Conservation (phyloP, 2,113 vertebrate genomes). For the Cyprinodon brontotheroides region DNA sequence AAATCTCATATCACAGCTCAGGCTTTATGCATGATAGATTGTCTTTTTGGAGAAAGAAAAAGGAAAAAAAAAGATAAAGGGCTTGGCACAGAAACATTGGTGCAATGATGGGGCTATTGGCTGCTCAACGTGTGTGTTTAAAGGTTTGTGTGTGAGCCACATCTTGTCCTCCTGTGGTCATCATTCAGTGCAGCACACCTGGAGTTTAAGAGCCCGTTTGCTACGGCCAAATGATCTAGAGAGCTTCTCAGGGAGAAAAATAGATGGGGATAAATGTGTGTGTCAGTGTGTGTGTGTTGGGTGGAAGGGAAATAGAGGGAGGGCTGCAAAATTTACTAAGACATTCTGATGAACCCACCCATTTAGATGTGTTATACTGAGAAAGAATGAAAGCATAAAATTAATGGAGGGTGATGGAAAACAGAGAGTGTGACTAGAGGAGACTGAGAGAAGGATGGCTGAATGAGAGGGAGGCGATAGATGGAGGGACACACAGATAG, state of each 20-base stretch:
- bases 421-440: not conserved
- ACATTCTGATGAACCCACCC: not conserved
- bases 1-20: slow-evolving; percentile 10
- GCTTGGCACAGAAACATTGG: slow-evolving; percentile 7
- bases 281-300: no score
- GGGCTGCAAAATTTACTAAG: slow-evolving; percentile 23
- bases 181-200: slow-evolving; percentile 54
- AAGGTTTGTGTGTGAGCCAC: slow-evolving; percentile 11
- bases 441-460: slow-evolving; percentile 28
- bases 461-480: slow-evolving; percentile 47
- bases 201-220: slow-evolving; percentile 43
- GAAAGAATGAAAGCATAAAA: slow-evolving; percentile 38
- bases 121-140: slow-evolving; percentile 17
- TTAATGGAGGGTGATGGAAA: slow-evolving; percentile 17
- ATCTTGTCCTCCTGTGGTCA: slow-evolving; percentile 27
- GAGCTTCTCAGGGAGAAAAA: slow-evolving; percentile 5
- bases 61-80: slow-evolving; percentile 1
- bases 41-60: slow-evolving; percentile 27
- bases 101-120: slow-evolving; percentile 29
- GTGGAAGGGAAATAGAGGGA: no score
- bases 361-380: slow-evolving; percentile 17
- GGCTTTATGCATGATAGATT: slow-evolving; percentile 30
- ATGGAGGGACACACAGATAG: slow-evolving; percentile 39
- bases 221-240: slow-evolving; percentile 52
- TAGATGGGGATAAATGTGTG: not conserved